Evolutionary conservation across 2,888 invertebrate species (phyloP).

Genomic region (Lathronympha strigana): DNA sequence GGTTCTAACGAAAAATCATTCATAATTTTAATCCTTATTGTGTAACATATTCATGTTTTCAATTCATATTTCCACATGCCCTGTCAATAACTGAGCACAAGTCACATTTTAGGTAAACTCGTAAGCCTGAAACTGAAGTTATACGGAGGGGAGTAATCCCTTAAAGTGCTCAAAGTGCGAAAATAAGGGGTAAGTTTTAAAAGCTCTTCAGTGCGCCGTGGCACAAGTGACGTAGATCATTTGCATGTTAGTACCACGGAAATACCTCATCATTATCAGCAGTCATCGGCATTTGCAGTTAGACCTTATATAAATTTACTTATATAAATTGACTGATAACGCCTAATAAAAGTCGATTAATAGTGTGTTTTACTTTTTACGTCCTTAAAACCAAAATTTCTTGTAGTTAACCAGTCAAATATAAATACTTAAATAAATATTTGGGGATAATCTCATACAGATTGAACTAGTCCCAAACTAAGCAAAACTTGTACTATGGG

Average conservation of each 20-base stretch:
- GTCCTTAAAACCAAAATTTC: no score
- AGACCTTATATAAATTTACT: no score
- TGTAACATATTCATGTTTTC: background rate
- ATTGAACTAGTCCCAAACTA: no score
- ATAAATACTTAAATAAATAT: no score
- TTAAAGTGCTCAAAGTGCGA: conserved; percentile 76
- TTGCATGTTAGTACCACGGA: background rate
- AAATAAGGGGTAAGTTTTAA: conserved; percentile 82
- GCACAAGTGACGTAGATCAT: conserved; percentile 37
- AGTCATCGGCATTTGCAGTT: no score
- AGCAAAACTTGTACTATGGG: no score
- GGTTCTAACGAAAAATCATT: no score
- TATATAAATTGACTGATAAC: no score
- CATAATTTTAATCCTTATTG: background rate
- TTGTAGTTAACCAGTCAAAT: no score
- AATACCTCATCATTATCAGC: background rate
- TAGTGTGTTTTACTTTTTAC: no score
- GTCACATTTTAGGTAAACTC: conserved; percentile 31
- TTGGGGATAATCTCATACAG: no score
- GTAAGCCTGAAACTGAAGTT: conserved; percentile 49
- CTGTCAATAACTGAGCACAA: conserved; percentile 20
- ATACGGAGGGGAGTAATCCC: conserved; percentile 60
- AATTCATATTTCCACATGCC: conserved; percentile 1
- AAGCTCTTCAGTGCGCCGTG: conserved; percentile 60
- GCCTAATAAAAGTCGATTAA: no score